phyloP scores from a whole-genome alignment of 2,113 vertebrate genomes.

The Pelusios castaneus region DNA sequence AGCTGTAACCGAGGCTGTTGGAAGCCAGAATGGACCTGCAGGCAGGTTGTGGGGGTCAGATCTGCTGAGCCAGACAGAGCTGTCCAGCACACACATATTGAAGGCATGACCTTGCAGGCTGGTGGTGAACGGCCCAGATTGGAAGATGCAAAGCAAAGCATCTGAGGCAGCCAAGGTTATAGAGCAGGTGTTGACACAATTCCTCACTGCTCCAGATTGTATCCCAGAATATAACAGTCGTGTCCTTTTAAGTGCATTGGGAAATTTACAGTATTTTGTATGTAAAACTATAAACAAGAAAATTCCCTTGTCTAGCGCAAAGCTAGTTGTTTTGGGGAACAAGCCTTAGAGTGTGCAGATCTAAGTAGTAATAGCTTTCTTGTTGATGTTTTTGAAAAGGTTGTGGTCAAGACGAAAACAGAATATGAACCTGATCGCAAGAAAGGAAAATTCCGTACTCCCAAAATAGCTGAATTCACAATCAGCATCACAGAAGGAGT shows the following conservation, averaged over 20 bases:
- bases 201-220: background rate
- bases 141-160: background rate
- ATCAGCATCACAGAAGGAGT: constrained; percentile 94
- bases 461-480: constrained; percentile 94
- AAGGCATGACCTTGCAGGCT: background rate
- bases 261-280: background rate
- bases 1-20: background rate
- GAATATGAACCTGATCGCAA: constrained; percentile 91
- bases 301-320: background rate
- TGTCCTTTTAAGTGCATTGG: background rate
- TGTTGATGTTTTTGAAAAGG: constrained; percentile 73
- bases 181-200: background rate
- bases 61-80: background rate
- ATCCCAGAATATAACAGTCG: background rate
- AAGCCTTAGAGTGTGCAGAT: background rate
- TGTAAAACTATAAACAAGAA: background rate
- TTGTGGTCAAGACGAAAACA: constrained; percentile 95
- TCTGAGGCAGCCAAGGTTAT: background rate
- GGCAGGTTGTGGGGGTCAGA: background rate
- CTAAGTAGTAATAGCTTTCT: background rate
- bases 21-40: no score
- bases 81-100: background rate
- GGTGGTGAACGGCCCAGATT: background rate
- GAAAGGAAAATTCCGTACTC: constrained; percentile 88
- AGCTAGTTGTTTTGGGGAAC: background rate